Conservation (phyloP, 2,797 vertebrate species). For the Centroberyx gerrardi region DNA sequence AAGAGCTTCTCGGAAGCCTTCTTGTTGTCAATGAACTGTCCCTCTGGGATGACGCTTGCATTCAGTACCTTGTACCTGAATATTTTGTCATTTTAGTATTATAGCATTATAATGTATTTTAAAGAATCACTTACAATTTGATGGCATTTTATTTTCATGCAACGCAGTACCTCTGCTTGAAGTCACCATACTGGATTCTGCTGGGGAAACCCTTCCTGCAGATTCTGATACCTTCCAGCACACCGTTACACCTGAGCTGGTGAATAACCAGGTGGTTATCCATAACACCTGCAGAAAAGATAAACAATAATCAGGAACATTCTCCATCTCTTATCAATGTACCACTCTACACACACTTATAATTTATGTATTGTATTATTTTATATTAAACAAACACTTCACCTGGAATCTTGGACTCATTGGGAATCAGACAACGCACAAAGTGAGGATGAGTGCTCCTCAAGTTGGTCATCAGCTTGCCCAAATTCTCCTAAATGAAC, state of each 20-base stretch:
- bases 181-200: conserved; percentile 89
- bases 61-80: conserved; percentile 81
- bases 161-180: conserved; percentile 85
- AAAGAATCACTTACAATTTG: too few relatives aligned
- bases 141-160: background rate
- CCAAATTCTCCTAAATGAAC: conserved; percentile 89
- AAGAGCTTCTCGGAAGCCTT: conserved; percentile 93
- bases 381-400: too few relatives aligned
- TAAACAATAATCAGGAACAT: too few relatives aligned
- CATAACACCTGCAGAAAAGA: conserved; percentile 86
- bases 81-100: background rate
- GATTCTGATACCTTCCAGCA: conserved; percentile 92
- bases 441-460: conserved; percentile 92
- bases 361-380: too few relatives aligned
- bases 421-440: conserved; percentile 94
- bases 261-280: conserved; percentile 93
- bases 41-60: conserved; percentile 92
- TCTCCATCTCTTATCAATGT: too few relatives aligned
- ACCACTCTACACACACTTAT: too few relatives aligned
- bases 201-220: conserved; percentile 92
- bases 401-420: conserved; percentile 94
- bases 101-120: too few relatives aligned
- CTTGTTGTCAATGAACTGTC: conserved; percentile 93
- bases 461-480: conserved; percentile 92
- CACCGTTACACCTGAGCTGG: conserved; percentile 92